Evolutionary conservation across 2,888 invertebrate species (phyloP), one percentile per base, ranked within the genome.

Genomic region (Arrhopalites spinosus): DNA sequence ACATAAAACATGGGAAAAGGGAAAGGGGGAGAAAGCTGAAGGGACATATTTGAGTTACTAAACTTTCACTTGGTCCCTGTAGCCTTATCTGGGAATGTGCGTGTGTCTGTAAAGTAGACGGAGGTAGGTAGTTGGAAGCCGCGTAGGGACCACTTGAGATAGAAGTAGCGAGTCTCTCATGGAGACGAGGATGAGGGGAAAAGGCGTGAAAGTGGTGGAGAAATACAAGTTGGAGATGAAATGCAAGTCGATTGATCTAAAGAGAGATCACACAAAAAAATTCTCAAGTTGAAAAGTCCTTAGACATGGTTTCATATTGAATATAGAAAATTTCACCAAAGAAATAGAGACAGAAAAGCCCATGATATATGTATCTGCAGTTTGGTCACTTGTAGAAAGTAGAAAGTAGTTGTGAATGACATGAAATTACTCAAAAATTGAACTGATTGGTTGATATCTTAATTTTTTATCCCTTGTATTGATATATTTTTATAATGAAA

Each of bases 261-360:
- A 15, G n/a, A n/a, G n/a, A 50, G n/a, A 50, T n/a, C 15, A n/a
- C n/a, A n/a, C n/a, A 50, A 50, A n/a, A 50, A 50, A n/a, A 50
- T 50, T n/a, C 50, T 50, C 50, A 50, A 50, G 50, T 50, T 50
- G 50, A 50, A 50, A 50, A 50, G 50, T n/a, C 50, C 50, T 50
- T 50, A n/a, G 50, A 5, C 3, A n/a, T n/a, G 17, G 15, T 50
- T n/a, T 50, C 17, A n/a, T 15, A 45, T 11, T 7, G 15, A 45
- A 45, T n/a, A 5, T n/a, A n/a, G 50, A n/a, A n/a, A n/a, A 13
- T 36, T 36, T 36, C 36, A 36, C 36, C 36, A 7, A 11, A 36
- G 36, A 36, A 11, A 36, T 7, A 36, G 36, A 36, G 36, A 36
- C 3, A 36, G 36, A 36, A 3, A 36, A 3, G 11, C 36, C 3